Percentiles rank a stretch among this genome's conserved stretches.
Evolutionary conservation across 2,113 vertebrate genomes (phyloP).

Genomic region (Toxostoma redivivum): DNA sequence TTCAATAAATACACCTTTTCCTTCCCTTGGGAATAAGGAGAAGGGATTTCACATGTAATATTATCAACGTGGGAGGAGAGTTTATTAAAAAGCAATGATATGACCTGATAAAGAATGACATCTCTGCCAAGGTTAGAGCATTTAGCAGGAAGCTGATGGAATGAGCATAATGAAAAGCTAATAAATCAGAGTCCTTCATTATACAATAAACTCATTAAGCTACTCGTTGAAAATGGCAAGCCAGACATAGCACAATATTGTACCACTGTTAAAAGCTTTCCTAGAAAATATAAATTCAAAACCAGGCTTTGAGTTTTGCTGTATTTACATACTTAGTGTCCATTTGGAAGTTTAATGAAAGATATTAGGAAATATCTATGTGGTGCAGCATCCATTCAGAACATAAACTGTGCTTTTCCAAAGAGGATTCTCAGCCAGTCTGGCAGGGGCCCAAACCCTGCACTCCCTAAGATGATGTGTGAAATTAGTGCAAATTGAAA

Average conservation of each 20-base stretch:
- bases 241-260: background rate
- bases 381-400: constrained; percentile 1
- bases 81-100: constrained; percentile 72
- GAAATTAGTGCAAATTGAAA: constrained; percentile 60
- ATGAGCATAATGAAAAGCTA: constrained; percentile 66
- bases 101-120: constrained; percentile 61
- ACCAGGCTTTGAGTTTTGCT: constrained; percentile 12
- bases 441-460: constrained; percentile 38
- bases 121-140: constrained; percentile 61
- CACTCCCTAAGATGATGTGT: constrained; percentile 30
- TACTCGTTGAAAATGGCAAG: constrained; percentile 19
- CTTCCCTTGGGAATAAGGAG: constrained; percentile 37
- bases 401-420: background rate
- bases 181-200: constrained; percentile 68
- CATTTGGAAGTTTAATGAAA: constrained; percentile 52
- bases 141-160: constrained; percentile 65
- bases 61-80: constrained; percentile 50
- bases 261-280: constrained; percentile 36
- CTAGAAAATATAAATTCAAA: constrained; percentile 41
- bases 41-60: constrained; percentile 45
- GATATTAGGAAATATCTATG: constrained; percentile 36
- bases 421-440: constrained; percentile 3
- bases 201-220: constrained; percentile 66
- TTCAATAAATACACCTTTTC: constrained; percentile 17
- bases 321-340: constrained; percentile 34